Base-by-base conservation (phyloP, 1,140 invertebrate species). In the Idris sp. region DNA sequence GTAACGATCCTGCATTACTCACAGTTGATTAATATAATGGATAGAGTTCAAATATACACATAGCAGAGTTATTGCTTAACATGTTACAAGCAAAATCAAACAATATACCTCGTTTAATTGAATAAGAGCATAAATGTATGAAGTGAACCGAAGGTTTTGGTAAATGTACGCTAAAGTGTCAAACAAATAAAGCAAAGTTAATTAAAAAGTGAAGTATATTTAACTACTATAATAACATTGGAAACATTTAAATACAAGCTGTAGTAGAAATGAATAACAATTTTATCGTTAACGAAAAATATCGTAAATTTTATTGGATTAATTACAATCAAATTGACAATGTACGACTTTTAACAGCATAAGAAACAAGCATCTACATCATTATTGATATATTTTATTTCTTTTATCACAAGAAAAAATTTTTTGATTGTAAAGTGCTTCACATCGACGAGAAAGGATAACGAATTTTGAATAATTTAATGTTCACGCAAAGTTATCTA, bases 401-500 rank as follows among this genome's bases (percentile, higher is more conserved):
- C n/a, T n/a, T n/a, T n/a, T n/a, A n/a, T n/a, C n/a, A n/a, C n/a
- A n/a, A n/a, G n/a, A n/a, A n/a, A n/a, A n/a, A n/a, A n/a, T n/a
- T n/a, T n/a, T n/a, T n/a, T n/a, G n/a, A n/a, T n/a, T n/a, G n/a
- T n/a, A n/a, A n/a, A n/a, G n/a, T n/a, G n/a, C n/a, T n/a, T n/a
- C n/a, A n/a, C n/a, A n/a, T n/a, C n/a, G n/a, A n/a, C n/a, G n/a
- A n/a, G n/a, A 25, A 25, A 25, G 28, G 43, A 58, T 58, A 68
- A 58, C 19, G 44, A 61, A 53, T 54, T 61, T 15, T 71, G 53
- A 51, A 59, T 59, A 69, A 61, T 59, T 69, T 61, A 69, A 51
- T 44, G 53, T 53, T 53, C 44, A 38, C 33, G 59, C 36, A 53
- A 69, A 53, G 54, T 61, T 61, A 53, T 1, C 44, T 53, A 44